Evolutionary conservation across 2,888 invertebrate species (phyloP).

Genomic region (Nasonia oneida): DNA sequence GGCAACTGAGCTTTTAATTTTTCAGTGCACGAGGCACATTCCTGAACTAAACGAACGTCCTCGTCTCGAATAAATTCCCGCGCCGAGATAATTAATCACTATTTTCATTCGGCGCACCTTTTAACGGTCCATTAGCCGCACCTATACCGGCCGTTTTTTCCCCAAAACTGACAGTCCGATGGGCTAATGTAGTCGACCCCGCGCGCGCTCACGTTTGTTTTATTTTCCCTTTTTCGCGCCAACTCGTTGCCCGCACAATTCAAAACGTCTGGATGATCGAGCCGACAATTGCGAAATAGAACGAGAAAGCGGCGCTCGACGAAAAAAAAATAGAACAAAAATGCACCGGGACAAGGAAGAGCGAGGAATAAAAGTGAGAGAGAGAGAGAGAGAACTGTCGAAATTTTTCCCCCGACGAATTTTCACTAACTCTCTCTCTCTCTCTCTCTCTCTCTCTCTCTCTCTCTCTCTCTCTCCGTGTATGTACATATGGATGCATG

Average conservation of each 20-base stretch:
- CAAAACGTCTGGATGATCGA: slow-evolving; percentile 51
- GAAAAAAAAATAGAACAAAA: slow-evolving; percentile 33
- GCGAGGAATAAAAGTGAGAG: slow-evolving; percentile 1
- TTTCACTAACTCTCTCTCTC: not conserved
- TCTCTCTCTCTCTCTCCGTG: too few relatives aligned
- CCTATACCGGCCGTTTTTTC: not conserved
- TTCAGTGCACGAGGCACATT: not conserved
- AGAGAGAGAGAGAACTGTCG: slow-evolving; percentile 30
- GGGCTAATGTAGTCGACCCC: slow-evolving; percentile 30
- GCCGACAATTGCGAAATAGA: slow-evolving; percentile 49
- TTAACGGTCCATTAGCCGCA: slow-evolving; percentile 4
- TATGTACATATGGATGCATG: not conserved
- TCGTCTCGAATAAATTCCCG: not conserved
- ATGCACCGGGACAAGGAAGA: not conserved
- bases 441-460: too few relatives aligned
- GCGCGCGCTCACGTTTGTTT: not conserved
- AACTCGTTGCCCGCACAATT: slow-evolving; percentile 6
- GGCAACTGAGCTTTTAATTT: not conserved
- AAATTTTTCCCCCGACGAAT: slow-evolving; percentile 19
- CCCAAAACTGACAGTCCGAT: not conserved
- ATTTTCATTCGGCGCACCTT: not conserved
- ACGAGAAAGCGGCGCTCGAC: slow-evolving; percentile 14
- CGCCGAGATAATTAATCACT: not conserved
- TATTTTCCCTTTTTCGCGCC: not conserved
- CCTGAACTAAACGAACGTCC: not conserved